Evolutionary conservation across 2,113 vertebrate genomes (phyloP).

Genomic region (Calyptomena viridis): DNA sequence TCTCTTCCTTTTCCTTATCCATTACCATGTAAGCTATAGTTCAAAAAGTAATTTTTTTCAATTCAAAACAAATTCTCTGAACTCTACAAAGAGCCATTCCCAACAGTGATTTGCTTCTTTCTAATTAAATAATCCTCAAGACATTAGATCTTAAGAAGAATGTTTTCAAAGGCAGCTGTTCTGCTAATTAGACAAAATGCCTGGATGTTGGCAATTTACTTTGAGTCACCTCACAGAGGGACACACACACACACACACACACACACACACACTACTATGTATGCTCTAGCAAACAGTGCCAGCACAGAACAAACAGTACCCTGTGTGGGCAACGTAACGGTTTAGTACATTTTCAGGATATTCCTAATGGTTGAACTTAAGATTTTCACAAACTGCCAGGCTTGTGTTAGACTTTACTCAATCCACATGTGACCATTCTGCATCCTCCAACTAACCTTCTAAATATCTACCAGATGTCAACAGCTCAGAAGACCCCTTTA

Average conservation of each 20-base stretch:
- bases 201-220: background rate
- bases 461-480: background rate
- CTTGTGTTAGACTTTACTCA: background rate
- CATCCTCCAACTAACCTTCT: background rate
- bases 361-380: background rate
- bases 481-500: background rate
- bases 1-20: background rate
- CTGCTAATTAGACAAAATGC: conserved; percentile 9
- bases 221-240: background rate
- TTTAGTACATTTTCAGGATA: background rate
- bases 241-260: background rate
- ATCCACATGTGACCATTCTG: background rate
- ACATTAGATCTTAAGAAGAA: conserved; percentile 16
- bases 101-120: background rate
- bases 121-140: conserved; percentile 44
- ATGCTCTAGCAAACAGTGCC: background rate
- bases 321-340: background rate
- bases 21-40: background rate
- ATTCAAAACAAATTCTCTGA: background rate
- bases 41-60: background rate
- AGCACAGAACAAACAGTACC: background rate
- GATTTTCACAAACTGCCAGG: background rate
- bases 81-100: background rate
- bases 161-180: conserved; percentile 38
- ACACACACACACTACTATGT: background rate